Percentiles rank a stretch among this genome's conserved stretches.
These are phyloP conservation scores for Odontesthes bonariensis DNA, from an alignment of 2,113 vertebrate species.

Conservation along the genomic window DNA sequence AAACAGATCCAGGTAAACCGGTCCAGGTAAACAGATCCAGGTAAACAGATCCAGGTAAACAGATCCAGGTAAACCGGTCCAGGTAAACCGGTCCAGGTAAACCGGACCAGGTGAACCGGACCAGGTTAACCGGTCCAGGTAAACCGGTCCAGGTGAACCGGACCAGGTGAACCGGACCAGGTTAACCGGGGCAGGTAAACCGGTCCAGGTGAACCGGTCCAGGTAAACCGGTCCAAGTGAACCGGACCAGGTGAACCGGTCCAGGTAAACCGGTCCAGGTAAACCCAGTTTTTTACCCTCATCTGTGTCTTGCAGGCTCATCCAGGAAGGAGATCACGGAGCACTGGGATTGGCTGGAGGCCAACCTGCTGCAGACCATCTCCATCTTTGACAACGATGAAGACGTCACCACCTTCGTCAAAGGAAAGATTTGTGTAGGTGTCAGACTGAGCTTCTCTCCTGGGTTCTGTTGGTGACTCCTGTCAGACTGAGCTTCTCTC, in stretches of 20 bases:
- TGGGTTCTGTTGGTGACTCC: conserved; percentile 1
- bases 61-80: too few relatives aligned
- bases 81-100: background rate
- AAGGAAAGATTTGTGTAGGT: conserved; percentile 98
- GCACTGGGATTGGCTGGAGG: conserved; percentile 98
- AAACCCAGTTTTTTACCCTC: background rate
- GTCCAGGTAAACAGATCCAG: background rate
- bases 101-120: too few relatives aligned
- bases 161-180: background rate
- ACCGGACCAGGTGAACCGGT: too few relatives aligned
- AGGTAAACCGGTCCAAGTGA: too few relatives aligned
- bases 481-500: too few relatives aligned
- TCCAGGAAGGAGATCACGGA: conserved; percentile 95
- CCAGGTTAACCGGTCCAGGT: background rate
- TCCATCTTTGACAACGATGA: conserved; percentile 97
- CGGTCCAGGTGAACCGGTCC: too few relatives aligned
- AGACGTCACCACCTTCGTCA: conserved; percentile 97
- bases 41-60: too few relatives aligned
- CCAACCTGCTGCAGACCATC: conserved; percentile 95
- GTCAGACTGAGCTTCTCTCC: conserved; percentile 63
- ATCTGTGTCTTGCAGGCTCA: conserved; percentile 83
- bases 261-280: background rate
- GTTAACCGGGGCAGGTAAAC: too few relatives aligned
- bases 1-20: too few relatives aligned
- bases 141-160: background rate